Percentiles rank a stretch among this genome's conserved stretches.
Conservation (phyloP, 2,888 invertebrate genomes). For the Pterostichus niger region DNA sequence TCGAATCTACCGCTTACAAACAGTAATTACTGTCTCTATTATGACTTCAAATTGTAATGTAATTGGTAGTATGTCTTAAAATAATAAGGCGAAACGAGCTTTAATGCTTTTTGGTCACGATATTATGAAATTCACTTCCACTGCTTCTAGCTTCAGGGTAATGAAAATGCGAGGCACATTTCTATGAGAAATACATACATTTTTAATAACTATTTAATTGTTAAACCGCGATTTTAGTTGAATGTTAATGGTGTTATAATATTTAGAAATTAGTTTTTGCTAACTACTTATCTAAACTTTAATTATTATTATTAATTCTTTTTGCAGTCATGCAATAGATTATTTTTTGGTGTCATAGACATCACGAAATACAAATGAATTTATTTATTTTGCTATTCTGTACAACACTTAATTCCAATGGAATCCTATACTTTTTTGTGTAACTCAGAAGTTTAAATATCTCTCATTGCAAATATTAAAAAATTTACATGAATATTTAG, state of each 20-base stretch:
- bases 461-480: no score
- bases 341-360: no score
- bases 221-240: neutral
- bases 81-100: conserved; percentile 48
- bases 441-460: no score
- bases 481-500: no score
- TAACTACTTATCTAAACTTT: neutral
- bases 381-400: no score
- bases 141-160: neutral
- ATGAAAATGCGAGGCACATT: conserved; percentile 6
- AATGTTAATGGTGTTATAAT: neutral
- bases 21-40: conserved; percentile 52
- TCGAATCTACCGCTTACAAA: neutral
- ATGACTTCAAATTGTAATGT: conserved; percentile 51
- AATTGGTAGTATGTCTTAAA: conserved; percentile 47
- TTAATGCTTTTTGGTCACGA: conserved; percentile 46
- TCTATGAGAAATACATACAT: conserved; percentile 3
- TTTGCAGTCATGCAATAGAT: no score
- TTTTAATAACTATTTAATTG: neutral
- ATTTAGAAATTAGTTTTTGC: conserved; percentile 1
- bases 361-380: no score
- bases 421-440: no score
- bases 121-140: conserved; percentile 45
- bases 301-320: no score
- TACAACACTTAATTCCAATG: no score